Evolutionary conservation across 2,888 invertebrate genomes (phyloP).

Genomic region (Lacanobia wlatinum): DNA sequence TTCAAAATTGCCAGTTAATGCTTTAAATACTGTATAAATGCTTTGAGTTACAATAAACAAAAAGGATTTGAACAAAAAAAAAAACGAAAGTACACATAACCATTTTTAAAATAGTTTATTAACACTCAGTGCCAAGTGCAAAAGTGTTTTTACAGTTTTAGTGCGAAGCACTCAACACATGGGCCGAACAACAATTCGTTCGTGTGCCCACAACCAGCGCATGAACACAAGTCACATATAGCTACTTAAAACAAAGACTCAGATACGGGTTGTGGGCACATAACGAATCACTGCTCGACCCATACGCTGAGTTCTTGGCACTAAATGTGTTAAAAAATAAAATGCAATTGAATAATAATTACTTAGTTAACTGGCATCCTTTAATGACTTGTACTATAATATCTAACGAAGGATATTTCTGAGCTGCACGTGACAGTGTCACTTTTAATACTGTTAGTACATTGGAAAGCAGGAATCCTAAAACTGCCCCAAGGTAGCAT

Average conservation of each 20-base stretch:
- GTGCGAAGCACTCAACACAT: no score
- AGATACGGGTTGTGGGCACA: no score
- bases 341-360: conserved; percentile 43
- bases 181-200: no score
- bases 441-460: conserved; percentile 88
- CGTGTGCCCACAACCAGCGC: no score
- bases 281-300: no score
- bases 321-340: no score
- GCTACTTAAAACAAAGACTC: no score
- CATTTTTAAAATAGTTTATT: conserved; percentile 33
- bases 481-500: conserved; percentile 92
- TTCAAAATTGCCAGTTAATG: neutral
- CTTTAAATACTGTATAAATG: neutral
- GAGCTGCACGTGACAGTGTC: conserved; percentile 78
- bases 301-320: no score
- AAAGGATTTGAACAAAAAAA: neutral
- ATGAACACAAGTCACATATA: no score
- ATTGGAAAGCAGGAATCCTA: conserved; percentile 91
- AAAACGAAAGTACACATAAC: neutral
- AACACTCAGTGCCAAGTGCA: no score
- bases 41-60: neutral
- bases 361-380: conserved; percentile 77
- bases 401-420: conserved; percentile 81
- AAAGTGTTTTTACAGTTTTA: no score
- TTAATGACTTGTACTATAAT: conserved; percentile 78